phyloP scores from a whole-genome alignment of 2,888 invertebrate genomes.

The Cybosia mesomella region DNA sequence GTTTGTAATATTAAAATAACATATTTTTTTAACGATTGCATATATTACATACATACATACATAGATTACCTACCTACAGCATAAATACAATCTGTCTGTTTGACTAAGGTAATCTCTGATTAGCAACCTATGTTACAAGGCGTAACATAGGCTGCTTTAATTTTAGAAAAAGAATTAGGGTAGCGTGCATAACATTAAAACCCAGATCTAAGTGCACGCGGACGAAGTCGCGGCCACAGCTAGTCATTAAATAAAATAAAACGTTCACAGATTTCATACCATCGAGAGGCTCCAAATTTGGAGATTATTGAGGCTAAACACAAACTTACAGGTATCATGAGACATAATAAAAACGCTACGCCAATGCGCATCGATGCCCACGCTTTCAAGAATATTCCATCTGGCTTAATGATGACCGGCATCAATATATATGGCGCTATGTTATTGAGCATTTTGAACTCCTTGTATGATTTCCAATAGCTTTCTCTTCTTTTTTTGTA shows the following conservation, averaged over 20 bases:
- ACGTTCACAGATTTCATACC: background rate
- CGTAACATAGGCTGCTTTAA: too few species aligned
- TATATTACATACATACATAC: too few species aligned
- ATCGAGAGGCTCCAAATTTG: slow-evolving; percentile 26
- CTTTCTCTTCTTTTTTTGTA: slow-evolving; percentile 67
- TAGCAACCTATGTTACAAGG: too few species aligned
- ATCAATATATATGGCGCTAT: slow-evolving; percentile 72
- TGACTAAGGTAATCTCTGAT: too few species aligned
- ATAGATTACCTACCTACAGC: too few species aligned
- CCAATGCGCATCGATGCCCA: slow-evolving; percentile 73
- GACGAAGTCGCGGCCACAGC: too few species aligned
- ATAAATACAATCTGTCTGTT: too few species aligned
- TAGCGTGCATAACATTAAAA: too few species aligned
- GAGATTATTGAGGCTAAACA: background rate
- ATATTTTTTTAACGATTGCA: too few species aligned
- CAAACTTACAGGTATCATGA: slow-evolving; percentile 74
- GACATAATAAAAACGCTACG: slow-evolving; percentile 69
- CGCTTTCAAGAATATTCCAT: slow-evolving; percentile 74
- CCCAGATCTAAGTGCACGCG: too few species aligned
- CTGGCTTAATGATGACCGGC: slow-evolving; percentile 75
- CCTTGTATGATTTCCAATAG: slow-evolving; percentile 71
- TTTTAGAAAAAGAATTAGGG: too few species aligned
- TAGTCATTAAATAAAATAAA: background rate
- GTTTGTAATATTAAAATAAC: too few species aligned
- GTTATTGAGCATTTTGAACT: slow-evolving; percentile 69